These are phyloP conservation scores for Pissodes strobi DNA, from an alignment of 1,140 invertebrate species.

Conservation along the genomic window DNA sequence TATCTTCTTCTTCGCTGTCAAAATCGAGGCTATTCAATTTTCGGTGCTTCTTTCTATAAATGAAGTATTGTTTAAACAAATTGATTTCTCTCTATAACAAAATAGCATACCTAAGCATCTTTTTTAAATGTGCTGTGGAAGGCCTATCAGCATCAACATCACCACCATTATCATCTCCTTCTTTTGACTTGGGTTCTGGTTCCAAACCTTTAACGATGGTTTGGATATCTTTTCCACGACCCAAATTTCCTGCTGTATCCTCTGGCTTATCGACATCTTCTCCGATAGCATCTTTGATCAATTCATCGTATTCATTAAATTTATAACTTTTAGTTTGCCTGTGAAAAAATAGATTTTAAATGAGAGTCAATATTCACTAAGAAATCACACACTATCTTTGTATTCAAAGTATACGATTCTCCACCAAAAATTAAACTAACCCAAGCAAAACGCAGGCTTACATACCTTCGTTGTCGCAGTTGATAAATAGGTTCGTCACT, in stretches of 20 bases:
- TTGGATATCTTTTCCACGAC: slow-evolving; percentile 85
- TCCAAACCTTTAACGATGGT: slow-evolving; percentile 85
- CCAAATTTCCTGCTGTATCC: slow-evolving; percentile 50
- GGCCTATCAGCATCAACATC: slow-evolving; percentile 17
- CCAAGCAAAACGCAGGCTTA: too few species aligned
- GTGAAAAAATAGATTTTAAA: neutral
- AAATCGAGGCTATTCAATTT: slow-evolving; percentile 82
- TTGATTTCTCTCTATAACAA: slow-evolving; percentile 40
- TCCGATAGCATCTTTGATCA: slow-evolving; percentile 90
- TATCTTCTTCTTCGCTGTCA: slow-evolving; percentile 77
- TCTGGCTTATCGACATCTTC: slow-evolving; percentile 46
- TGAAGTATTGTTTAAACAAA: slow-evolving; percentile 44
- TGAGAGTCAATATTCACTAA: too few species aligned
- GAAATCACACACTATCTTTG: too few species aligned
- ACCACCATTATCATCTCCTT: slow-evolving; percentile 53
- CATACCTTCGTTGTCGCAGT: slow-evolving; percentile 67
- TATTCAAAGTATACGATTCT: too few species aligned
- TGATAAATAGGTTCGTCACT: slow-evolving; percentile 79
- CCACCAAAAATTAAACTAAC: too few species aligned
- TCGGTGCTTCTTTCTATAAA: slow-evolving; percentile 68
- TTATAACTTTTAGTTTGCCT: slow-evolving; percentile 77
- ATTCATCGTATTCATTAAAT: slow-evolving; percentile 91
- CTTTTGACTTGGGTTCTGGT: slow-evolving; percentile 53
- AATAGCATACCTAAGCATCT: slow-evolving; percentile 25
- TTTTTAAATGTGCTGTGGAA: slow-evolving; percentile 9